Conservation (phyloP, 1,140 invertebrate genomes). For the Calycopis cecrops region DNA sequence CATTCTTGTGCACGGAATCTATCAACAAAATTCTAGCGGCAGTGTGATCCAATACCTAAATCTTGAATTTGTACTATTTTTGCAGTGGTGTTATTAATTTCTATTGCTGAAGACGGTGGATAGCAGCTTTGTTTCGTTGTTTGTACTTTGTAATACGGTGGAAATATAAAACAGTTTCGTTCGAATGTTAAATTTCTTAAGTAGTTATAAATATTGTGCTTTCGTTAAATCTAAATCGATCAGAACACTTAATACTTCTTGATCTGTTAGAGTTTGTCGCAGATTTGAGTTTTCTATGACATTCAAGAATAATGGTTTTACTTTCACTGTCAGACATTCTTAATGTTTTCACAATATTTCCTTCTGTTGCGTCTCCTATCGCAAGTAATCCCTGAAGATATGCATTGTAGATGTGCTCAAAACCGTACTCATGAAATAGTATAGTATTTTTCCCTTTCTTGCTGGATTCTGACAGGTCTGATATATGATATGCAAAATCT, state of each 20-base stretch:
- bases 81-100: slow-evolving; percentile 7
- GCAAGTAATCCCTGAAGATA: slow-evolving; percentile 17
- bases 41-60: slow-evolving; percentile 17
- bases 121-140: slow-evolving; percentile 12
- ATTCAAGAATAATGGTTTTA: slow-evolving; percentile 14
- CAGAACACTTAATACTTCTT: too few relatives aligned
- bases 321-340: slow-evolving; percentile 7
- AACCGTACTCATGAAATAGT: slow-evolving; percentile 14
- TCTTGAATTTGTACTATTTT: slow-evolving; percentile 13
- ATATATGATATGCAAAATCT: slow-evolving; percentile 13
- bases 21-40: slow-evolving; percentile 13
- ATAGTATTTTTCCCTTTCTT: slow-evolving; percentile 18
- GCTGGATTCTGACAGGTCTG: slow-evolving; percentile 14
- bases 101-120: slow-evolving; percentile 14
- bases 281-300: slow-evolving; percentile 9
- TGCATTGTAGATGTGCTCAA: slow-evolving; percentile 18
- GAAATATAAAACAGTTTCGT: slow-evolving; percentile 13
- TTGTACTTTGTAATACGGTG: slow-evolving; percentile 14
- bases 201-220: slow-evolving; percentile 20
- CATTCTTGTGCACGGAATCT: slow-evolving; percentile 14
- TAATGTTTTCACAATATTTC: slow-evolving; percentile 11
- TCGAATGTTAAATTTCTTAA: slow-evolving; percentile 13
- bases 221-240: slow-evolving; percentile 23
- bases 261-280: slow-evolving; percentile 8
- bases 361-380: slow-evolving; percentile 14